Percentiles rank a stretch among this genome's conserved stretches.
These are phyloP conservation scores for Urocynchramus pylzowi DNA, from an alignment of 2,113 vertebrate genomes.

Conservation along the genomic window DNA sequence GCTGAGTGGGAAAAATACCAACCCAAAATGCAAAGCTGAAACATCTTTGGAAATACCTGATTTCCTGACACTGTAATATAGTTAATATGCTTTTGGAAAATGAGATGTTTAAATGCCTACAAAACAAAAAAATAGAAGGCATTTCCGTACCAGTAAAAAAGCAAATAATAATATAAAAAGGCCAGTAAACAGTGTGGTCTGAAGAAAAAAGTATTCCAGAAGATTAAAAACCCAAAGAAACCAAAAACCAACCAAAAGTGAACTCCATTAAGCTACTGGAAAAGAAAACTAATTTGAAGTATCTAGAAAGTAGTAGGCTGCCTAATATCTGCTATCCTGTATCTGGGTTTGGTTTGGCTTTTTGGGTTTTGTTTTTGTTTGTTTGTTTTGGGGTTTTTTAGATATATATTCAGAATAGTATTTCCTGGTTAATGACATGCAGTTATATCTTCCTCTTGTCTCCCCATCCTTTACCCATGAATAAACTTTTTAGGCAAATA, in stretches of 20 bases:
- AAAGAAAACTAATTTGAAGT: neutral
- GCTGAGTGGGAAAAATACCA: neutral
- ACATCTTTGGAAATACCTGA: neutral
- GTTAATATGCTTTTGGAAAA: neutral
- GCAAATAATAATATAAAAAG: neutral
- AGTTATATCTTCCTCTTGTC: neutral
- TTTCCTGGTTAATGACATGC: neutral
- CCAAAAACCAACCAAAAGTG: neutral
- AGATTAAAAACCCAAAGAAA: neutral
- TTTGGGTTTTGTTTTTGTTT: neutral
- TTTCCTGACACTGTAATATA: neutral
- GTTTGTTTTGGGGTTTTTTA: accelerated
- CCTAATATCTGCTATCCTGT: neutral
- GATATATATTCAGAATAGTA: neutral
- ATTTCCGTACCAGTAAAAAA: neutral
- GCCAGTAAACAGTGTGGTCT: neutral
- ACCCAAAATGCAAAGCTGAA: neutral
- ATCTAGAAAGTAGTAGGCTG: neutral
- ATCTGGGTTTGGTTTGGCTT: neutral
- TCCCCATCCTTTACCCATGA: neutral
- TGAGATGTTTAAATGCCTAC: neutral
- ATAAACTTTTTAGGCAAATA: neutral
- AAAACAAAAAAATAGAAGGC: neutral
- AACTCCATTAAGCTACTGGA: neutral
- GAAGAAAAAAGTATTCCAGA: neutral